These are phyloP conservation scores for Pipra filicauda DNA, from an alignment of 2,113 vertebrate genomes.

Conservation along the genomic window DNA sequence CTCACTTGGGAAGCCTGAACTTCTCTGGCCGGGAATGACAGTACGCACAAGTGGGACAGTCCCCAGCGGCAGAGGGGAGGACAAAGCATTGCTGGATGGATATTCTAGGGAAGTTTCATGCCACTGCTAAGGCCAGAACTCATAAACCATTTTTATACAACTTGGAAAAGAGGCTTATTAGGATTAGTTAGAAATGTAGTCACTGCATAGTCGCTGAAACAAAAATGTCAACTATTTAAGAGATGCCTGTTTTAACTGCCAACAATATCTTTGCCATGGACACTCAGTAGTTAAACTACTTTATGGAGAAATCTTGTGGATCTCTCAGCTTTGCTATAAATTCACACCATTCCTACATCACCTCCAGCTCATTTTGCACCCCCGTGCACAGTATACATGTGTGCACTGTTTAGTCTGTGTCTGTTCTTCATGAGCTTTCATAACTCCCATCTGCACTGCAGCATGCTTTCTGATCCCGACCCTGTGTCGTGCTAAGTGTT, in stretches of 20 bases:
- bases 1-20: conserved; percentile 30
- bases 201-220: neutral
- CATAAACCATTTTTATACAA: conserved; percentile 38
- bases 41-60: neutral
- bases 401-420: conserved; percentile 56
- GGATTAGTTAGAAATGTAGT: conserved; percentile 31
- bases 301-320: neutral
- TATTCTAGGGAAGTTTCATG: conserved; percentile 7
- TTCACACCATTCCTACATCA: conserved; percentile 34
- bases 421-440: conserved; percentile 6
- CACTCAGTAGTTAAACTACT: conserved; percentile 9
- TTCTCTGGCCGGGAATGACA: neutral
- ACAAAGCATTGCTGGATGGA: neutral
- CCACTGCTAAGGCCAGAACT: conserved; percentile 20
- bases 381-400: neutral
- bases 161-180: conserved; percentile 18
- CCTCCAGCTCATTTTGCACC: conserved; percentile 23
- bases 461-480: conserved; percentile 7
- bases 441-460: conserved; percentile 36
- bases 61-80: neutral
- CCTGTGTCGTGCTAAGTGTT: neutral
- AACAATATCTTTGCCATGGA: neutral
- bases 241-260: neutral
- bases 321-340: neutral
- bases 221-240: conserved; percentile 46